Evolutionary conservation across 2,113 vertebrate species (phyloP).

Genomic region (Percina caprodes): DNA sequence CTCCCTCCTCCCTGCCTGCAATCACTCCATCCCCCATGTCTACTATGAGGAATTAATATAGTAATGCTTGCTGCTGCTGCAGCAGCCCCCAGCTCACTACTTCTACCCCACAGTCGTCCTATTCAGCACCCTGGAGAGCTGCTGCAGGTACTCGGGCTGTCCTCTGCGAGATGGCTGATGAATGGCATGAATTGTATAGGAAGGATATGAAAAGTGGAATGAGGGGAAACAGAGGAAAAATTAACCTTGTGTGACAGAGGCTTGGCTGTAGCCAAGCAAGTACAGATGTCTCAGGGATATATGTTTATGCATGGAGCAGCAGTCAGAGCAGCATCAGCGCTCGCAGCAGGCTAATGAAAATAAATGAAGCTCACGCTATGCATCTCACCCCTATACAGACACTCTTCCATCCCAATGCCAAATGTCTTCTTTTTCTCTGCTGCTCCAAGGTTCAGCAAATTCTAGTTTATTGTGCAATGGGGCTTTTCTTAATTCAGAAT

Average conservation of each 20-base stretch:
- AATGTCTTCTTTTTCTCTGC: slow-evolving; percentile 50
- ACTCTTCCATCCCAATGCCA: slow-evolving; percentile 55
- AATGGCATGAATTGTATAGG: slow-evolving; percentile 65
- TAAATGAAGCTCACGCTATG: slow-evolving; percentile 73
- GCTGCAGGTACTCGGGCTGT: slow-evolving; percentile 76
- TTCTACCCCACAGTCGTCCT: slow-evolving; percentile 67
- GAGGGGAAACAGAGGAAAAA: slow-evolving; percentile 50
- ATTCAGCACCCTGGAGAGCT: slow-evolving; percentile 86
- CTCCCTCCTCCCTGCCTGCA: slow-evolving; percentile 31
- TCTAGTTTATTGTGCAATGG: slow-evolving; percentile 31
- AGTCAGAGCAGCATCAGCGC: slow-evolving; percentile 64
- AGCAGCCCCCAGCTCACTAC: slow-evolving; percentile 31
- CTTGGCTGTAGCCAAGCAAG: slow-evolving; percentile 62
- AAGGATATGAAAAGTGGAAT: slow-evolving; percentile 63
- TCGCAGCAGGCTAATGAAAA: slow-evolving; percentile 78
- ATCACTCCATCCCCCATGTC: slow-evolving; percentile 58
- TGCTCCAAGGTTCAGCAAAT: slow-evolving; percentile 30
- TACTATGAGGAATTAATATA: slow-evolving; percentile 72
- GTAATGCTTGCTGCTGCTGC: slow-evolving; percentile 68
- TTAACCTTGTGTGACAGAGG: slow-evolving; percentile 72
- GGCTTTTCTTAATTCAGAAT: slow-evolving; percentile 24
- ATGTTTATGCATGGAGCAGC: slow-evolving; percentile 72
- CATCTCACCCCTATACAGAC: slow-evolving; percentile 46
- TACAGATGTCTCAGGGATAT: slow-evolving; percentile 67
- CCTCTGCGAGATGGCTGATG: slow-evolving; percentile 73